Evolutionary conservation across 2,888 invertebrate genomes (phyloP).

Genomic region (Diaperis boleti): DNA sequence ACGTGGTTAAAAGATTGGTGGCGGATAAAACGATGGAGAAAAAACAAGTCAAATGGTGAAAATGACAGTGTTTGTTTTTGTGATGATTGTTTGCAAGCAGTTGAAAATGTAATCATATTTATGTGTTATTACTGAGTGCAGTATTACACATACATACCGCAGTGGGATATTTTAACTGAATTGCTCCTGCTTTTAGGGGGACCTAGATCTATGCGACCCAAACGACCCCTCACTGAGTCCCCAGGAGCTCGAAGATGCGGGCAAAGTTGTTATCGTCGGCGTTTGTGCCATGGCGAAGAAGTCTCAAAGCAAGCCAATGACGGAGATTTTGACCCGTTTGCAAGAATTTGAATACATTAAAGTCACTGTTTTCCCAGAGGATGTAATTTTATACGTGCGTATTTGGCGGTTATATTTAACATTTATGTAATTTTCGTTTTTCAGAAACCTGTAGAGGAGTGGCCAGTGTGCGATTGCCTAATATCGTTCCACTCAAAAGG

Average conservation of each 20-base stretch:
- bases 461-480: constrained; percentile 98
- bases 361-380: constrained; percentile 95
- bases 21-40: constrained; percentile 79
- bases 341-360: constrained; percentile 97
- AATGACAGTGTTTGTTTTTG: constrained; percentile 81
- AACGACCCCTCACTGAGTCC: constrained; percentile 65
- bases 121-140: not conserved
- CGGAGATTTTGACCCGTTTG: constrained; percentile 94
- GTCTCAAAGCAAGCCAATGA: constrained; percentile 99
- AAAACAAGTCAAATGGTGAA: constrained; percentile 68
- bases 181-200: constrained; percentile 70
- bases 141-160: not conserved
- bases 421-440: constrained; percentile 11
- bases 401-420: not conserved
- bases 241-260: constrained; percentile 70
- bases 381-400: constrained; percentile 89
- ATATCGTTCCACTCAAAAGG: constrained; percentile 99
- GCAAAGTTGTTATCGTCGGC: constrained; percentile 95
- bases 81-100: constrained; percentile 75
- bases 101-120: constrained; percentile 39
- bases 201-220: constrained; percentile 81
- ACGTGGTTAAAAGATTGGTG: constrained; percentile 86
- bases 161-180: not conserved
- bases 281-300: constrained; percentile 99
- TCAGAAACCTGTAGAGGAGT: constrained; percentile 94